A percentile compares a stretch with the other conserved stretches of the same genome.
phyloP scores from a whole-genome alignment of 2,113 vertebrate genomes.

The Crotalus horridus region DNA sequence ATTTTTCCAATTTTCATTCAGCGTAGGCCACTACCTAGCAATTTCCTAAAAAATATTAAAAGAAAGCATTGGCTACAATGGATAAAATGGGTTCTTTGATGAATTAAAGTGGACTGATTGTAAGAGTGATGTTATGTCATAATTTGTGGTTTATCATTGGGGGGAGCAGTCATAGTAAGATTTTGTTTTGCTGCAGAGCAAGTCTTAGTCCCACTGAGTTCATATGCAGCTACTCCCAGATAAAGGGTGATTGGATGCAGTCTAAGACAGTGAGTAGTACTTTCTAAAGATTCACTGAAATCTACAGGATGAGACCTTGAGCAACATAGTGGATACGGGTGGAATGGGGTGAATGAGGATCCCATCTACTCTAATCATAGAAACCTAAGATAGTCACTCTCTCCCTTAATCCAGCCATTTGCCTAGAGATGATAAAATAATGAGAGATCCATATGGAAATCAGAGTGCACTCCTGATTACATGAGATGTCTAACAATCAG shows the following conservation, averaged over 20 bases:
- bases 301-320: background rate
- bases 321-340: background rate
- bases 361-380: background rate
- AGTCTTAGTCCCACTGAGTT: background rate
- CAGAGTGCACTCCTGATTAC: background rate
- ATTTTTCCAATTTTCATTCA: background rate
- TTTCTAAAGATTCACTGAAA: background rate
- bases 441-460: background rate
- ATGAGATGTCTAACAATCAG: background rate
- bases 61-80: background rate
- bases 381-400: background rate
- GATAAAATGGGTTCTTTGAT: background rate
- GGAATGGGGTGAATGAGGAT: background rate
- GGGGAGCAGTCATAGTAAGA: background rate
- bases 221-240: background rate
- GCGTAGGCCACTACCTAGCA: background rate
- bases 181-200: background rate
- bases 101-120: background rate
- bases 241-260: background rate
- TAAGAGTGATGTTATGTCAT: background rate
- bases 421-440: background rate
- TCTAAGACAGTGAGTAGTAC: background rate
- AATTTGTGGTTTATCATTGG: background rate
- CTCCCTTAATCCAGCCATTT: background rate
- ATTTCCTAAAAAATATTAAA: background rate